These are phyloP conservation scores for Misgurnus mizolepis DNA, from an alignment of 2,113 vertebrate species.

Conservation along the genomic window DNA sequence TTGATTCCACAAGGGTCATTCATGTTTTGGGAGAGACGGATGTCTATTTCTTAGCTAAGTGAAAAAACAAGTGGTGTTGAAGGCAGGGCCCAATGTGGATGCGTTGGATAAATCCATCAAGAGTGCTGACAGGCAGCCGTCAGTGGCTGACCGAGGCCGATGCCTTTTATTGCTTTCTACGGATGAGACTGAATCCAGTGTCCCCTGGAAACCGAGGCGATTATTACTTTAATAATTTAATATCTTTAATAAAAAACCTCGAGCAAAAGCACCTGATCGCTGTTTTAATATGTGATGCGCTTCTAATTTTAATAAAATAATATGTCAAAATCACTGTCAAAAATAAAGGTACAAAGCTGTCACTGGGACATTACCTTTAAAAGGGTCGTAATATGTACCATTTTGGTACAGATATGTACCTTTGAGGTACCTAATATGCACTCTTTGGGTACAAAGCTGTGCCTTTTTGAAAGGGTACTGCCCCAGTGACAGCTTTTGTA, in stretches of 20 bases:
- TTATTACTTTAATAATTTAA: slow-evolving; percentile 52
- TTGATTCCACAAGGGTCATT: slow-evolving; percentile 70
- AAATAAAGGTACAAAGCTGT: too few relatives aligned
- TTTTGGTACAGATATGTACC: too few relatives aligned
- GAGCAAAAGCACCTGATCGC: neutral
- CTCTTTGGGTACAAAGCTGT: too few relatives aligned
- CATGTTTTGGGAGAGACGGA: slow-evolving; percentile 61
- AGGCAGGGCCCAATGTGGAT: slow-evolving; percentile 58
- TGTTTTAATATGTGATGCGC: neutral
- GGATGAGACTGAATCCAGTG: slow-evolving; percentile 51
- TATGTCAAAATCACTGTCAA: too few relatives aligned
- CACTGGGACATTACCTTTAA: too few relatives aligned
- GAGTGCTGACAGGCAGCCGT: slow-evolving; percentile 71
- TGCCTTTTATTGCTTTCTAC: slow-evolving; percentile 74
- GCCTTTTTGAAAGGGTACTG: too few relatives aligned
- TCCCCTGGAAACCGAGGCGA: slow-evolving; percentile 59
- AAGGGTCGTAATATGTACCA: too few relatives aligned
- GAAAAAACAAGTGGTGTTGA: slow-evolving; percentile 73
- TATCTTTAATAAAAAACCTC: neutral
- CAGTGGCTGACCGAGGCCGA: slow-evolving; percentile 67
- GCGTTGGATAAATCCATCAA: slow-evolving; percentile 72
- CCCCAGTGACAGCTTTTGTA: too few relatives aligned
- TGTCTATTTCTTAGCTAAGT: slow-evolving; percentile 71
- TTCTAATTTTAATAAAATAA: too few relatives aligned
- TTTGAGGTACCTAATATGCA: too few relatives aligned